Base-by-base conservation (phyloP, 2,113 vertebrate species). In the Podarcis raffonei region DNA sequence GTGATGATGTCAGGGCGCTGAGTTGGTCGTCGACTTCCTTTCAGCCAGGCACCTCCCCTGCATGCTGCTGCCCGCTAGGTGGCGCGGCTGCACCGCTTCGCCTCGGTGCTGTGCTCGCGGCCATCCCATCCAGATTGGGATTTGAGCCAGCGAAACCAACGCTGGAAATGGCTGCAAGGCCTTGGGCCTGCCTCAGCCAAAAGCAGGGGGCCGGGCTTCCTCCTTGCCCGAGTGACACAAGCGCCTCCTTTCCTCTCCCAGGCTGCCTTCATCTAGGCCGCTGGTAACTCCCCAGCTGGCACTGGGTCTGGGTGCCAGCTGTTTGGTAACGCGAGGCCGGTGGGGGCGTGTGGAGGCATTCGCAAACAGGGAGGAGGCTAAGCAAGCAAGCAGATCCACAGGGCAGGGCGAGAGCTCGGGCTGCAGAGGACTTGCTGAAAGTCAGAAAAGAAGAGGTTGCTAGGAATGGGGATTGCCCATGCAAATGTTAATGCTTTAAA, bases 101-200 rank as follows among this genome's bases (percentile, higher is more conserved):
- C 25, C 6, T n/a, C 4, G 2, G 2, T 7, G 20, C 59, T 18
- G 25, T 1, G 35, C 32, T 32, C 48, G 35, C 87, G 20, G 87
- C 81, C 87, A 78, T 78, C 72, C 87, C 87, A 39, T 27, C 81
- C 37, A 18, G 62, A 3, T 23, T 42, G 71, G 81, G 57, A 53
- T 27, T 5, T 13, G 37, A 88, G 81, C 81, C 59, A 30, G 62
- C n/a, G n/a, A n/a, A n/a, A n/a, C 74, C 2, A 15, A 4, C 1
- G 23, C 81, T 88, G 87, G 35, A 88, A 88, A 88, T 88, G 87
- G 87, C 81, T 78, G 87, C 81, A 23, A 65, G 57, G 20, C 79
- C 80, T 69, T 48, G 2, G 23, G 48, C 48, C 66, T 30, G 27
- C 68, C 35, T 53, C 6, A 2, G 37, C 16, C 5, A 35, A 32